Percentiles rank a stretch among this genome's conserved stretches.
phyloP scores from a whole-genome alignment of 2,888 invertebrate genomes.

The Tanypteryx hageni region DNA sequence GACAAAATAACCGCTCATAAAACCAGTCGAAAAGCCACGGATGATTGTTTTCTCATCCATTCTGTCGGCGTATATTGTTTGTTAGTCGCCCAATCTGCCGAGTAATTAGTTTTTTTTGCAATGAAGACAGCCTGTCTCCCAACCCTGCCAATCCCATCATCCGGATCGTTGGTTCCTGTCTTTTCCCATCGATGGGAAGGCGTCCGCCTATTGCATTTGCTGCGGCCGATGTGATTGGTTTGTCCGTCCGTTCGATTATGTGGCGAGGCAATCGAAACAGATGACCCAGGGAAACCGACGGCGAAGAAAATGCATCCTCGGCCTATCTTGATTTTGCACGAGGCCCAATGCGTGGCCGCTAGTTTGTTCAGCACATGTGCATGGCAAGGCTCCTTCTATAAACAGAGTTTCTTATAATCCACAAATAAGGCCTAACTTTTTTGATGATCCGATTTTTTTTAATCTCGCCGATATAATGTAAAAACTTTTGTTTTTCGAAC shows the following conservation, averaged over 20 bases:
- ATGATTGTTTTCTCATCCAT: background rate
- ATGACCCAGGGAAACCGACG: background rate
- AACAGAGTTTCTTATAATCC: too few species aligned
- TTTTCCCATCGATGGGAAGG: background rate
- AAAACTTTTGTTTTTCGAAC: too few species aligned
- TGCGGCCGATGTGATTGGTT: slow-evolving; percentile 32
- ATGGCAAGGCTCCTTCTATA: too few species aligned
- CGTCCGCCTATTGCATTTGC: slow-evolving; percentile 11
- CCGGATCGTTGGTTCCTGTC: background rate
- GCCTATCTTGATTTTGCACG: too few species aligned
- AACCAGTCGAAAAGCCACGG: background rate
- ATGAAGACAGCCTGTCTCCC: slow-evolving; percentile 27
- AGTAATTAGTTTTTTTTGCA: slow-evolving; percentile 4
- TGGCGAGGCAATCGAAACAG: slow-evolving; percentile 19
- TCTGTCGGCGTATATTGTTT: background rate
- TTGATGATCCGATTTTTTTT: too few species aligned
- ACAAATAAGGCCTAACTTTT: too few species aligned
- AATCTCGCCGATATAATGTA: too few species aligned
- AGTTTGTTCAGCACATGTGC: too few species aligned
- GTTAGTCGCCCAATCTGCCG: background rate
- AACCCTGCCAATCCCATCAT: background rate
- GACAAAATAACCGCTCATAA: too few species aligned
- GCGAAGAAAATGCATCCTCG: background rate
- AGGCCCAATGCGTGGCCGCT: too few species aligned
- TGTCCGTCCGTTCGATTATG: slow-evolving; percentile 6